Conservation (phyloP, 2,888 invertebrate genomes). For the Micoletzkya japonica region DNA sequence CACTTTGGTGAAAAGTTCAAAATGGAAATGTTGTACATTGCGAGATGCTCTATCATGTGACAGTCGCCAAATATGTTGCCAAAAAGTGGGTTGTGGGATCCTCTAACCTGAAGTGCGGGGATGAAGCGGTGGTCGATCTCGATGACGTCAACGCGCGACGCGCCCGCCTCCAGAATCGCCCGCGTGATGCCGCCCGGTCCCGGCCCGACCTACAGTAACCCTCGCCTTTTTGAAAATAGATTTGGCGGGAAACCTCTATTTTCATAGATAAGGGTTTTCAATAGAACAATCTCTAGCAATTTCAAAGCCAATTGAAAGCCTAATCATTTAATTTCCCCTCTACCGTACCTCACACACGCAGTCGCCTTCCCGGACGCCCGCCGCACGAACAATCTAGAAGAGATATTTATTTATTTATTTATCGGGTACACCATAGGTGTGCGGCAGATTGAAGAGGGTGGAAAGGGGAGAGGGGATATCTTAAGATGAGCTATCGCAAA, state of each 20-base stretch:
- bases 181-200: constrained; percentile 97
- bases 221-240: not conserved
- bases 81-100: too few relatives aligned
- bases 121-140: constrained; percentile 91
- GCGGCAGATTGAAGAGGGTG: too few relatives aligned
- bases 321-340: not conserved
- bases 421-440: too few relatives aligned
- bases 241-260: not conserved
- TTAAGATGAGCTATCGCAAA: too few relatives aligned
- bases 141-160: constrained; percentile 80
- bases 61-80: too few relatives aligned
- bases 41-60: too few relatives aligned
- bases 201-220: constrained; percentile 96
- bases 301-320: too few relatives aligned
- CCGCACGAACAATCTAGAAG: constrained; percentile 51
- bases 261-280: not conserved
- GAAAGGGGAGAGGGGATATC: too few relatives aligned
- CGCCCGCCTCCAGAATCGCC: constrained; percentile 79
- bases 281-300: not conserved
- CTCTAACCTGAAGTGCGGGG: constrained; percentile 76
- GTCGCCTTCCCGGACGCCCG: constrained; percentile 46
- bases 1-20: too few relatives aligned
- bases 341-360: constrained; percentile 77
- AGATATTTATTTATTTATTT: not conserved
- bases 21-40: too few relatives aligned